These are phyloP conservation scores for Drosophila kurseongensis DNA, from an alignment of 1,140 invertebrate species.

Conservation along the genomic window DNA sequence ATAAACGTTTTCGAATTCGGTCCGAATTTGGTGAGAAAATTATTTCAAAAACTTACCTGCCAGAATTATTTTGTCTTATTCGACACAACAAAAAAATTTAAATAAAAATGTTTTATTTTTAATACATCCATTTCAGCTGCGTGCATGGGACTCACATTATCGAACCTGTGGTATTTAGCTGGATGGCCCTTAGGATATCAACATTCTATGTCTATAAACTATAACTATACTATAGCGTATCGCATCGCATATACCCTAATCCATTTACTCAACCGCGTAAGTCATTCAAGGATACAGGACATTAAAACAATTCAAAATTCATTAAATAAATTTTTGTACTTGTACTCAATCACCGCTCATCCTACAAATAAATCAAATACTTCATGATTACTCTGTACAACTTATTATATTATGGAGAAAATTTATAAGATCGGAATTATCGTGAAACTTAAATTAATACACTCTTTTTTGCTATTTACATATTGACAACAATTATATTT, in stretches of 20 bases:
- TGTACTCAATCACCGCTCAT: constrained; percentile 9
- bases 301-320: constrained; percentile 5
- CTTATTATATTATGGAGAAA: not conserved
- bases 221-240: constrained; percentile 46
- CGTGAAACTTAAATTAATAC: too few species aligned
- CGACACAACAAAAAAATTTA: too few species aligned
- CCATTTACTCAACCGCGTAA: constrained; percentile 23
- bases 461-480: too few species aligned
- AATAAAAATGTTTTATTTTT: not conserved
- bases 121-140: constrained; percentile 10
- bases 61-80: too few species aligned
- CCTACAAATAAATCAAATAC: constrained; percentile 20
- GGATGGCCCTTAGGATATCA: constrained; percentile 36
- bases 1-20: too few species aligned
- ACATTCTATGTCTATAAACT: constrained; percentile 61
- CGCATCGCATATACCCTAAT: constrained; percentile 12
- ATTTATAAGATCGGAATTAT: not conserved
- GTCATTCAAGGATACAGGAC: constrained; percentile 7
- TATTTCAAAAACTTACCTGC: too few species aligned
- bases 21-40: too few species aligned
- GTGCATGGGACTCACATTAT: constrained; percentile 56
- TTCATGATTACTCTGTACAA: constrained; percentile 1
- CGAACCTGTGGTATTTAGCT: constrained; percentile 41
- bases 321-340: constrained; percentile 17
- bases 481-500: too few species aligned